Evolutionary conservation across 23 tunicate genomes (phyloP).

Genomic region (Trididemnum miniatum): DNA sequence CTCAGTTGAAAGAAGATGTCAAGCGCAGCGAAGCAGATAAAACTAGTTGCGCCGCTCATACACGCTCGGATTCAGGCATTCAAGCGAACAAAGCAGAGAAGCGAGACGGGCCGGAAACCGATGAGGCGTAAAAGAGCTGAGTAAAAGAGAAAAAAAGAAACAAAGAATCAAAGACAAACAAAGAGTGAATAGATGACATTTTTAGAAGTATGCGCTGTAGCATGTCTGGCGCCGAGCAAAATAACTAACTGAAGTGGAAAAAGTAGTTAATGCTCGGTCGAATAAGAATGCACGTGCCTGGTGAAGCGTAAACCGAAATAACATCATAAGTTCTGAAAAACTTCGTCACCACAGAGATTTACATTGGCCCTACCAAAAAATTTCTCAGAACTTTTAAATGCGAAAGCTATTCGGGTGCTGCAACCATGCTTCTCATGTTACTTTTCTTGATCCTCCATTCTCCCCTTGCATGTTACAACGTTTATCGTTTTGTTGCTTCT

Average conservation of each 20-base stretch:
- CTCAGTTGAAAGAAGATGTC: slow-evolving; percentile 2
- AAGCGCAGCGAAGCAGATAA: slow-evolving; percentile 26
- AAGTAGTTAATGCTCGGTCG: neutral
- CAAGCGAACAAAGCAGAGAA: slow-evolving; percentile 48
- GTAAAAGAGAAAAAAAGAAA: slow-evolving; percentile 16
- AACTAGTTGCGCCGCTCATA: slow-evolving; percentile 30
- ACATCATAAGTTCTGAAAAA: too few relatives aligned
- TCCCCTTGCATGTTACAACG: too few relatives aligned
- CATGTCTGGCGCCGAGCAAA: slow-evolving; percentile 9
- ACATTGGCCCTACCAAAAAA: too few relatives aligned
- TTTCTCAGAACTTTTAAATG: too few relatives aligned
- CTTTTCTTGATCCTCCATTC: too few relatives aligned
- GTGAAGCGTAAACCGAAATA: neutral
- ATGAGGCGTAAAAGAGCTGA: slow-evolving; percentile 26
- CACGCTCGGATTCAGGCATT: slow-evolving; percentile 32
- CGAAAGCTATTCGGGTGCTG: too few relatives aligned
- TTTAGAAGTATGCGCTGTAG: neutral
- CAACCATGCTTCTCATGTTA: too few relatives aligned
- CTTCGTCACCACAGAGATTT: too few relatives aligned
- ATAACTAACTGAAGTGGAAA: neutral
- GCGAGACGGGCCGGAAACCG: slow-evolving; percentile 57
- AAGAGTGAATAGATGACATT: neutral
- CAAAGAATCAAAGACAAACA: neutral
- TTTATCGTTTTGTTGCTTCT: too few relatives aligned
- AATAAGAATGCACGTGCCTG: neutral